These are phyloP conservation scores for Epizoanthus stellaris DNA, from an alignment of 92 coral and sea anemone genomes.

Conservation along the genomic window DNA sequence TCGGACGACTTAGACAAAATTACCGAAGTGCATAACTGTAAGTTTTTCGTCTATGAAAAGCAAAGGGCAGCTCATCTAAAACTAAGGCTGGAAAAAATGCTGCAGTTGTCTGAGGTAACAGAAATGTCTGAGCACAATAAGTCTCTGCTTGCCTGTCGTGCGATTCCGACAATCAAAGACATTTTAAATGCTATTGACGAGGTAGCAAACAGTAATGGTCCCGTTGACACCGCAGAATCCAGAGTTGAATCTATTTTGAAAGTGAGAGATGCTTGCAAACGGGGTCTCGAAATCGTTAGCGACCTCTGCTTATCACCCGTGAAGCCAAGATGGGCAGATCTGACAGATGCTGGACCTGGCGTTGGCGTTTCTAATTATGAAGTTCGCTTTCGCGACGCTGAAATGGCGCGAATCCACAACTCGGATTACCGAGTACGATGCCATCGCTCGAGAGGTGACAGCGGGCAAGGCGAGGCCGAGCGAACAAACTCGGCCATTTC, in stretches of 20 bases:
- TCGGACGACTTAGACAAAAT: constrained; percentile 38
- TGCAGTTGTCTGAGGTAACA: constrained; percentile 43
- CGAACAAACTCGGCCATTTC: constrained; percentile 56
- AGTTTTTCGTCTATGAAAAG: background rate
- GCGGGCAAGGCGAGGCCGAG: constrained; percentile 50
- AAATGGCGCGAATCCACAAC: constrained; percentile 39
- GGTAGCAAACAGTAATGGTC: constrained; percentile 23
- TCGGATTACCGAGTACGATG: constrained; percentile 7
- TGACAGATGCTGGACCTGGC: constrained; percentile 38
- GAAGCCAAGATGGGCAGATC: constrained; percentile 52
- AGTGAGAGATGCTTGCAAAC: constrained; percentile 2
- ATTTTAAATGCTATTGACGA: constrained; percentile 39
- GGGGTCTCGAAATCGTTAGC: constrained; percentile 29
- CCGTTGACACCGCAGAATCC: constrained; percentile 28
- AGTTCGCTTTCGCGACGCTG: constrained; percentile 52
- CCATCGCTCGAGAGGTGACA: constrained; percentile 46
- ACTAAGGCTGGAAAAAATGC: constrained; percentile 37
- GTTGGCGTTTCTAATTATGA: constrained; percentile 46
- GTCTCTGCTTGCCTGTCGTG: constrained; percentile 48
- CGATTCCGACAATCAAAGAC: constrained; percentile 34
- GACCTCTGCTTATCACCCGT: constrained; percentile 43
- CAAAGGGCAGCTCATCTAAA: constrained; percentile 44
- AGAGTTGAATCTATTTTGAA: constrained; percentile 26
- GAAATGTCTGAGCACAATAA: constrained; percentile 47
- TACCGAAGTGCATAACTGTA: constrained; percentile 6